These are phyloP conservation scores for Aporophyla lueneburgensis DNA, from an alignment of 2,888 invertebrate genomes.

Conservation along the genomic window DNA sequence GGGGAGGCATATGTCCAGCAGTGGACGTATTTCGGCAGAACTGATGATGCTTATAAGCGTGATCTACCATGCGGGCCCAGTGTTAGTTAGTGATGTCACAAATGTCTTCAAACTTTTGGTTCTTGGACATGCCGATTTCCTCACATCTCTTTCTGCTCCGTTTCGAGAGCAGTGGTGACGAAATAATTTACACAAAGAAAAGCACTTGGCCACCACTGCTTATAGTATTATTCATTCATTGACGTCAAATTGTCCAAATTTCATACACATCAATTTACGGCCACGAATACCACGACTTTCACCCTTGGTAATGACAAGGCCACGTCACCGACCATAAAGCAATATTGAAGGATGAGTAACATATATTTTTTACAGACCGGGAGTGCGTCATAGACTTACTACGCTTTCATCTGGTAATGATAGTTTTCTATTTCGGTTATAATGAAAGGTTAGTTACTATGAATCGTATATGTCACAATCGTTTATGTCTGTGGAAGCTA, in stretches of 20 bases:
- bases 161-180: too few relatives aligned
- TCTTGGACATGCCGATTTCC: too few relatives aligned
- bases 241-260: neutral
- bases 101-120: too few relatives aligned
- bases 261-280: neutral
- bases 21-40: too few relatives aligned
- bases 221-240: neutral
- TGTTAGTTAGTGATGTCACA: too few relatives aligned
- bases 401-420: constrained; percentile 40
- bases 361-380: constrained; percentile 32
- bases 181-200: too few relatives aligned
- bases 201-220: neutral
- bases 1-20: too few relatives aligned
- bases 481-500: constrained; percentile 13
- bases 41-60: too few relatives aligned
- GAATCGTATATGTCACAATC: constrained; percentile 32
- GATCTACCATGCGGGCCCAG: too few relatives aligned
- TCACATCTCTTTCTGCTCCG: too few relatives aligned
- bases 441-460: constrained; percentile 48
- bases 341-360: constrained; percentile 13
- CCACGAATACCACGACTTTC: constrained; percentile 9
- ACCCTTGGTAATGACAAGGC: constrained; percentile 3
- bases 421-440: constrained; percentile 42
- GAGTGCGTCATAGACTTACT: constrained; percentile 49
- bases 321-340: constrained; percentile 2